Conservation (phyloP, 2,797 vertebrate genomes). For the Channallabes apus region DNA sequence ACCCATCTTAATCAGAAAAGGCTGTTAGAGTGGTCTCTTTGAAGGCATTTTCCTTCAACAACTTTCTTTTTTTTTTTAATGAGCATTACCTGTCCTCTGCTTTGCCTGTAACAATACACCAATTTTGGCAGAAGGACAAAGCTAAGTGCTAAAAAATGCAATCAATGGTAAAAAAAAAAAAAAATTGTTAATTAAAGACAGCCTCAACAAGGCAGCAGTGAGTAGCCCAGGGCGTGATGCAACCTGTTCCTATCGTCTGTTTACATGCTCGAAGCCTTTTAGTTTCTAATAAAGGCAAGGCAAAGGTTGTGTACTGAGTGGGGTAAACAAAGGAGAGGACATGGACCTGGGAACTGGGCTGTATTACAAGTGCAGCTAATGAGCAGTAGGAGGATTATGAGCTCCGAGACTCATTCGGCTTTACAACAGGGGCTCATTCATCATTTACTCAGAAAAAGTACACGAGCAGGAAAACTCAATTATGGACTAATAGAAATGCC, state of each 20-base stretch:
- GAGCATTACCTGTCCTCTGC: constrained; percentile 18
- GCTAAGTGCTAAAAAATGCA: constrained; percentile 3
- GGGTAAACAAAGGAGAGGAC: constrained; percentile 31
- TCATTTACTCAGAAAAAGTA: constrained; percentile 58
- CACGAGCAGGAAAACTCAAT: constrained; percentile 20
- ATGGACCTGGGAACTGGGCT: background rate
- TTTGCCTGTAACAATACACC: constrained; percentile 20
- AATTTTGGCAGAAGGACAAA: constrained; percentile 27
- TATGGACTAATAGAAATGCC: background rate
- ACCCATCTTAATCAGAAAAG: background rate
- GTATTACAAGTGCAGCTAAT: constrained; percentile 54
- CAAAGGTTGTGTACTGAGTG: constrained; percentile 21
- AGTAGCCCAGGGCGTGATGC: background rate
- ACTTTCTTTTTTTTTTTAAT: constrained; percentile 13
- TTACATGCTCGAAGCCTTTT: constrained; percentile 19
- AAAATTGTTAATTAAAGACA: background rate
- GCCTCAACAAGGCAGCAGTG: constrained; percentile 1
- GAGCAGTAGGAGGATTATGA: constrained; percentile 47
- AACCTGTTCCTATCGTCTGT: constrained; percentile 38
- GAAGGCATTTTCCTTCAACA: background rate
- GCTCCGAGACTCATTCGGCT: constrained; percentile 29
- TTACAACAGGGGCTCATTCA: constrained; percentile 58
- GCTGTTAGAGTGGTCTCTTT: background rate
- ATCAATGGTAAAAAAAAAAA: background rate
- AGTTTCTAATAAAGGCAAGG: constrained; percentile 36